Conservation (phyloP, 1,140 invertebrate genomes). For the Paramacrobiotus metropolitanus region DNA sequence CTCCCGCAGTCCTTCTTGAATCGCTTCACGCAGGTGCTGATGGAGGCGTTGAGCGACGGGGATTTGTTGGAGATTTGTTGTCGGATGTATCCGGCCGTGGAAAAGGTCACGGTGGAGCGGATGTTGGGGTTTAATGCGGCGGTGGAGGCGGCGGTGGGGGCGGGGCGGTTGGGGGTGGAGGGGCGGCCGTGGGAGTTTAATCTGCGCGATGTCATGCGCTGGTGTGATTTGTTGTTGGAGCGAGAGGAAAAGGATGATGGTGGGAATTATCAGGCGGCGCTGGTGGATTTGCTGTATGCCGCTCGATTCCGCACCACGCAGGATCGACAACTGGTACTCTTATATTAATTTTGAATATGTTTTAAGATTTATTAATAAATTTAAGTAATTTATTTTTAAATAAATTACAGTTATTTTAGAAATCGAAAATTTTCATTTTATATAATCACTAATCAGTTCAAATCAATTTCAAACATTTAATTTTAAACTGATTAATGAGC, state of each 20-base stretch:
- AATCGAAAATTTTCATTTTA: no score
- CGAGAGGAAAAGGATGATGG: neutral
- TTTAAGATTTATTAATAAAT: no score
- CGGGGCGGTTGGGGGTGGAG: slow-evolving; percentile 40
- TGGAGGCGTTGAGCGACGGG: slow-evolving; percentile 46
- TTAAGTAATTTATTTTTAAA: no score
- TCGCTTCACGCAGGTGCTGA: slow-evolving; percentile 84
- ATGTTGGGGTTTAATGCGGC: slow-evolving; percentile 59
- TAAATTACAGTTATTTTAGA: no score
- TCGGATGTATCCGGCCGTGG: slow-evolving; percentile 24
- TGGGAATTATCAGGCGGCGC: neutral
- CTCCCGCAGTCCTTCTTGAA: slow-evolving; percentile 91
- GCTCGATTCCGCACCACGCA: neutral
- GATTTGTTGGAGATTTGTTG: slow-evolving; percentile 42
- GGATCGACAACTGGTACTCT: neutral
- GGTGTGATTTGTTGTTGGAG: slow-evolving; percentile 46
- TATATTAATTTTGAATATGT: neutral
- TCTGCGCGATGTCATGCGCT: slow-evolving; percentile 72
- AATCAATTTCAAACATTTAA: neutral
- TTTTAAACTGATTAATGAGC: neutral
- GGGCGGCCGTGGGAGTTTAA: slow-evolving; percentile 92
- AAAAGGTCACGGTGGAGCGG: slow-evolving; percentile 28
- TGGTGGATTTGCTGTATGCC: neutral
- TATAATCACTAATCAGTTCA: neutral
- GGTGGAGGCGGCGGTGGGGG: slow-evolving; percentile 35